These are phyloP conservation scores for Scaeva pyrastri DNA, from an alignment of 2,888 invertebrate genomes.

Conservation along the genomic window DNA sequence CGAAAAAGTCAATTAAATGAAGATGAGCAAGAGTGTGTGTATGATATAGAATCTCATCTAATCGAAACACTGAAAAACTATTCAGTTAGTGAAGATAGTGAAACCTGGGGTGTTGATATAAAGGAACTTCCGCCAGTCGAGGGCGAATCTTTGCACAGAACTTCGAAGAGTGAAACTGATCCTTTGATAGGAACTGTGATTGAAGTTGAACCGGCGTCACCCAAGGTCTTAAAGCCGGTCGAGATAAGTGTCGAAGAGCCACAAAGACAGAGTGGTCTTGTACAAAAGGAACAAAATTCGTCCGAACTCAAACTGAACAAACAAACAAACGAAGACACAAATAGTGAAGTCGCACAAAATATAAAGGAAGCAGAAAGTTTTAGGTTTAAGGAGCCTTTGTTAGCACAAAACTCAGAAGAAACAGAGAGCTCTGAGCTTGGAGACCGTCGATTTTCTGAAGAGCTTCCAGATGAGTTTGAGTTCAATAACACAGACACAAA, in stretches of 20 bases:
- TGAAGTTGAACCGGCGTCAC: constrained; percentile 82
- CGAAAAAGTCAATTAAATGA: constrained; percentile 73
- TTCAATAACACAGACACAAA: not conserved
- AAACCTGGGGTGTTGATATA: constrained; percentile 79
- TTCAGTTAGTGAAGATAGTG: constrained; percentile 79
- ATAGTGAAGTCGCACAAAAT: constrained; percentile 27
- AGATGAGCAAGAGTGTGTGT: constrained; percentile 77
- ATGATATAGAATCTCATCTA: constrained; percentile 83
- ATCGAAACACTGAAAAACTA: constrained; percentile 81
- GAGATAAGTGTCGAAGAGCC: constrained; percentile 77
- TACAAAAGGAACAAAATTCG: constrained; percentile 42
- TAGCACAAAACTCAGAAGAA: constrained; percentile 34
- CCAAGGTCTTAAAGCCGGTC: constrained; percentile 79
- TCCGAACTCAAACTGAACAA: constrained; percentile 29
- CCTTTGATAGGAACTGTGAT: constrained; percentile 79
- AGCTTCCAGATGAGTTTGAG: constrained; percentile 21
- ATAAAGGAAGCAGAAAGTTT: constrained; percentile 46
- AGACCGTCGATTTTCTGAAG: constrained; percentile 23
- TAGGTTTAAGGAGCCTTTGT: constrained; percentile 45
- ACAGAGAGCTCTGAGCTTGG: not conserved
- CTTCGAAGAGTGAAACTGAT: constrained; percentile 80
- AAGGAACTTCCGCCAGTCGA: constrained; percentile 81
- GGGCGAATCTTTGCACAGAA: constrained; percentile 80
- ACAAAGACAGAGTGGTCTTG: constrained; percentile 77
- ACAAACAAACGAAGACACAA: constrained; percentile 8